A percentile compares a stretch with the other conserved stretches of the same genome.
These are phyloP conservation scores for Enteromius viviparus DNA, from an alignment of 2,797 vertebrate species.

Conservation along the genomic window DNA sequence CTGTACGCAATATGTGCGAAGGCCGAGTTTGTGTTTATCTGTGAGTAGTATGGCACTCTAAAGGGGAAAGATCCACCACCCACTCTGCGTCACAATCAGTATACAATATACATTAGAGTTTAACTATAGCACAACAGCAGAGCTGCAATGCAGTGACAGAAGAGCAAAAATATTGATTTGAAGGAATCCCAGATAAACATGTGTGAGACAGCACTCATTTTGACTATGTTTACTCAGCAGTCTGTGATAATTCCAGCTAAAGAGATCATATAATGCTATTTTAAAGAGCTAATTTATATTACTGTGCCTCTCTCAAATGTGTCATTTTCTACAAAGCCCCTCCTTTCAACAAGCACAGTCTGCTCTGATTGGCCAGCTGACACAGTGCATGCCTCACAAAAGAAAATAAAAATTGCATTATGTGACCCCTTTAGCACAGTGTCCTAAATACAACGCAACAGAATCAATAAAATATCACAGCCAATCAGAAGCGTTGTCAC, in stretches of 20 bases:
- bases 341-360: too few relatives aligned
- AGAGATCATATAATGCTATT: too few relatives aligned
- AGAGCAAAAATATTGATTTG: background rate
- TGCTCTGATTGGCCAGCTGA: too few relatives aligned
- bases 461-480: too few relatives aligned
- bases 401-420: too few relatives aligned
- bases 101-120: constrained; percentile 58
- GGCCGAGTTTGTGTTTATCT: constrained; percentile 30
- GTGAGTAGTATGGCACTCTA: constrained; percentile 17
- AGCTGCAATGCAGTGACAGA: constrained; percentile 22
- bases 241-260: constrained; percentile 10
- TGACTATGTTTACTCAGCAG: background rate
- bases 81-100: constrained; percentile 31
- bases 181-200: background rate
- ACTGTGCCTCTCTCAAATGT: too few relatives aligned
- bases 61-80: constrained; percentile 26
- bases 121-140: constrained; percentile 38
- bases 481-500: too few relatives aligned
- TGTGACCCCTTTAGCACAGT: too few relatives aligned
- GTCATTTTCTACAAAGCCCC: too few relatives aligned
- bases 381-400: too few relatives aligned
- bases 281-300: too few relatives aligned
- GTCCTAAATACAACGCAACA: too few relatives aligned
- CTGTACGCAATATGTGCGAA: background rate
- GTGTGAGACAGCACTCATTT: background rate